Evolutionary conservation across 2,888 invertebrate species (phyloP), one percentile per base, ranked within the genome.

Genomic region (Lepeophtheirus nordmannii): DNA sequence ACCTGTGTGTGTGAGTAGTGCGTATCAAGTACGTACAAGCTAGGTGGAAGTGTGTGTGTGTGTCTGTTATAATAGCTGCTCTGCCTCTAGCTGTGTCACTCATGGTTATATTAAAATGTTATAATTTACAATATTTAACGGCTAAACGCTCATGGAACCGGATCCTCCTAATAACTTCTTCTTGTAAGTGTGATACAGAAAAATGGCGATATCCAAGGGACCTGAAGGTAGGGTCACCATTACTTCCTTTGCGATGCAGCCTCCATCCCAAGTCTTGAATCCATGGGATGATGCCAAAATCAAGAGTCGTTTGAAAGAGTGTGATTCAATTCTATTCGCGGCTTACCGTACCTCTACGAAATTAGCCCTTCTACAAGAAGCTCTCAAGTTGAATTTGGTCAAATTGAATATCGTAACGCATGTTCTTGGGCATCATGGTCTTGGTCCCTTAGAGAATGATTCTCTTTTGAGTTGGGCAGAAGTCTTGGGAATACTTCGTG

Each of bases 261-360:
- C 60, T 10, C 60, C 17, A 11, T 30, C 37, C 37, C 14, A 37
- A 23, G 14, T 30, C 37, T 37, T 60, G 23, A 37, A 37, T 1
- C 62, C 62, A 2, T 20, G 37, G 62, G 62, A 62, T 9, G 20
- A 39, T 12, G 17, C 30, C 40, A 59, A 53, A 53, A 67, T 65
- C 22, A 40, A 39, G 56, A 62, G 80, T 69, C 76, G 77, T 56
- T 74, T 85, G 37, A 80, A 82, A 70, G 82, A 82, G 67, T 83
- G 82, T 71, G 82, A 85, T 72, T 80, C 78, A 64, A 83, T 88
- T 68, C 84, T 83, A 73, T 87, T 86, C 76, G 82, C 83, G 69
- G 82, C 83, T 2, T 88, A 89, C 73, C 80, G 87, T 70, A 82
- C 85, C 68, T 86, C 87, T 20, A 80, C 84, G 69, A 89, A 89